Conservation (phyloP, 2,113 vertebrate genomes). For the Falco punctatus region DNA sequence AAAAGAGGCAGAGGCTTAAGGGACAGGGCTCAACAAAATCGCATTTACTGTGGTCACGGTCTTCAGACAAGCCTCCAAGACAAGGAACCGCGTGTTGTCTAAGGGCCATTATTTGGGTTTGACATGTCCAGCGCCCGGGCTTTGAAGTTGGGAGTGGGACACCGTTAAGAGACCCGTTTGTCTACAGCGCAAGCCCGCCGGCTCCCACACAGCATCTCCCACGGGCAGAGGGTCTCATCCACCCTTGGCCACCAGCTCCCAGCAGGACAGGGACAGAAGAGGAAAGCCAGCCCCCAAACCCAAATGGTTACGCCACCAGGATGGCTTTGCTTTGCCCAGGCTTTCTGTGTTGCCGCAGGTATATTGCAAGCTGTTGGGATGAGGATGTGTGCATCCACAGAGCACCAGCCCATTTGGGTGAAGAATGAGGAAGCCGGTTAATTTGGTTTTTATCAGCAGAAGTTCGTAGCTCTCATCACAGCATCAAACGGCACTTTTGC, state of each 20-base stretch:
- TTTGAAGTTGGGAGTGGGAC: slow-evolving; percentile 55
- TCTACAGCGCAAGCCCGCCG: accelerated
- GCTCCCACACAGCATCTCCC: slow-evolving; percentile 8
- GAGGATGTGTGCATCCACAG: not conserved
- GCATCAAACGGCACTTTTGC: slow-evolving; percentile 49
- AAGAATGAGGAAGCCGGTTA: slow-evolving; percentile 45
- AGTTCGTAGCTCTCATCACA: not conserved
- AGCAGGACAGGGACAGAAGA: accelerated
- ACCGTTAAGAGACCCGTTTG: not conserved
- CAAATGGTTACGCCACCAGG: not conserved
- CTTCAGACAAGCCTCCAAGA: slow-evolving; percentile 65
- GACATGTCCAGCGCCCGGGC: slow-evolving; percentile 4
- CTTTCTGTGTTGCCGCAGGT: accelerated
- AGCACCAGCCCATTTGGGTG: not conserved
- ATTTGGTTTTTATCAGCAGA: slow-evolving; percentile 47
- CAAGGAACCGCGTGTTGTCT: slow-evolving; percentile 46
- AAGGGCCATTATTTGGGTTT: slow-evolving; percentile 62
- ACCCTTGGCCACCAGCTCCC: not conserved
- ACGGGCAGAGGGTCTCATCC: not conserved
- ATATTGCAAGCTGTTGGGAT: not conserved
- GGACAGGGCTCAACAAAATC: slow-evolving; percentile 70
- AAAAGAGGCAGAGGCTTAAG: slow-evolving; percentile 69
- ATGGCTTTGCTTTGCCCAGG: not conserved
- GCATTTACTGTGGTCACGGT: slow-evolving; percentile 70
- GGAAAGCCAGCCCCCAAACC: not conserved